Evolutionary conservation across 2,888 invertebrate genomes (phyloP).

Genomic region (Acanthosepion pharaonis): DNA sequence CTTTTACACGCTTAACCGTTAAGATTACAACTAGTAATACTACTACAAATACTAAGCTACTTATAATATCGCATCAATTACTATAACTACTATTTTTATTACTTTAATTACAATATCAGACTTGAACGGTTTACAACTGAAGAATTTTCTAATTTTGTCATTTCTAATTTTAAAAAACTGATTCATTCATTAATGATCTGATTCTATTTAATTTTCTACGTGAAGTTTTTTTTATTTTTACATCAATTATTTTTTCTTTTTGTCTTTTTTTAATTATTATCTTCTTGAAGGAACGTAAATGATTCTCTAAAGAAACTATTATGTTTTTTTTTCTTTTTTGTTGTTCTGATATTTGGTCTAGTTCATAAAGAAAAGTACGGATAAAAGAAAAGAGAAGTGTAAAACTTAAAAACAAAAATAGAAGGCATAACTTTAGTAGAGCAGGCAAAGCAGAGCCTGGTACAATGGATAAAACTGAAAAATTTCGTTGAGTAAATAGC

Average conservation of each 20-base stretch:
- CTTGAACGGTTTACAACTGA: background rate
- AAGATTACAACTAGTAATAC: background rate
- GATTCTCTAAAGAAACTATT: too few relatives aligned
- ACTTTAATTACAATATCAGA: background rate
- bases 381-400: too few relatives aligned
- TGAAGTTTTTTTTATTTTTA: background rate
- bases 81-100: background rate
- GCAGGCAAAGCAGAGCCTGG: too few relatives aligned
- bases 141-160: background rate
- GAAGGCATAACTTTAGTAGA: too few relatives aligned
- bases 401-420: too few relatives aligned
- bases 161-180: background rate
- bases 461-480: too few relatives aligned
- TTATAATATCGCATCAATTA: background rate
- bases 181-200: background rate
- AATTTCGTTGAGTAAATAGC: too few relatives aligned
- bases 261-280: background rate
- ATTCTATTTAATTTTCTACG: background rate
- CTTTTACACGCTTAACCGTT: background rate
- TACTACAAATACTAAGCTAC: background rate
- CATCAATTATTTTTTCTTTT: background rate
- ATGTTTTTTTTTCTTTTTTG: too few relatives aligned
- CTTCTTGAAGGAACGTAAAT: background rate
- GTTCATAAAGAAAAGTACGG: too few relatives aligned
- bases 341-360: too few relatives aligned